These are phyloP conservation scores for Drosophila prosaltans DNA, from an alignment of 1,140 invertebrate genomes.

Conservation along the genomic window DNA sequence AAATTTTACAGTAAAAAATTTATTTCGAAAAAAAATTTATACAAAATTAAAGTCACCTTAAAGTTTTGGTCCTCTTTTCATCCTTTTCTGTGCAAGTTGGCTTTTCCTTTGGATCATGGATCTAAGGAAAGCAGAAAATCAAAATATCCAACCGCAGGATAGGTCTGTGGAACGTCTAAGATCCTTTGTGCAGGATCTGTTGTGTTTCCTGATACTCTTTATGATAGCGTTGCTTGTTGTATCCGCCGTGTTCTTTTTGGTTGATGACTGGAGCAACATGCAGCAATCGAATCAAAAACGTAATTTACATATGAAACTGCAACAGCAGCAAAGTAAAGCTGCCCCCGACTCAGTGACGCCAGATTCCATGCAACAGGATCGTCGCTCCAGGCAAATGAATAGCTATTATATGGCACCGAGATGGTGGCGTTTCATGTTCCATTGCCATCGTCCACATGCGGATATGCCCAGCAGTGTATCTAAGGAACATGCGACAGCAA, in stretches of 20 bases:
- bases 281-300: neutral
- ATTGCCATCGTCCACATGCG: neutral
- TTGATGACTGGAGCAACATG: slow-evolving; percentile 26
- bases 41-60: neutral
- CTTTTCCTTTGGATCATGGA: slow-evolving; percentile 18
- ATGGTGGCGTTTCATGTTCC: neutral
- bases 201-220: slow-evolving; percentile 47
- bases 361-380: neutral
- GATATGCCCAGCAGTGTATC: too few species aligned
- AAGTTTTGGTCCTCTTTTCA: slow-evolving; percentile 2
- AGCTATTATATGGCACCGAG: neutral
- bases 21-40: neutral
- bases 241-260: slow-evolving; percentile 31
- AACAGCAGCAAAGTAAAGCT: too few species aligned
- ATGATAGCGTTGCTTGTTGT: slow-evolving; percentile 40
- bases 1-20: slow-evolving; percentile 34
- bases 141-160: neutral
- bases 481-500: too few species aligned
- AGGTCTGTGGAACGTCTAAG: slow-evolving; percentile 3
- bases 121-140: slow-evolving; percentile 35
- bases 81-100: slow-evolving; percentile 2
- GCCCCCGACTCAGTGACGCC: neutral
- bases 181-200: slow-evolving; percentile 40
- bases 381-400: too few species aligned
- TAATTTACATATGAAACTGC: neutral